A percentile compares a stretch with the other conserved stretches of the same genome.
Conservation (phyloP, 1,140 invertebrate species). For the Drosophila ogumai region DNA sequence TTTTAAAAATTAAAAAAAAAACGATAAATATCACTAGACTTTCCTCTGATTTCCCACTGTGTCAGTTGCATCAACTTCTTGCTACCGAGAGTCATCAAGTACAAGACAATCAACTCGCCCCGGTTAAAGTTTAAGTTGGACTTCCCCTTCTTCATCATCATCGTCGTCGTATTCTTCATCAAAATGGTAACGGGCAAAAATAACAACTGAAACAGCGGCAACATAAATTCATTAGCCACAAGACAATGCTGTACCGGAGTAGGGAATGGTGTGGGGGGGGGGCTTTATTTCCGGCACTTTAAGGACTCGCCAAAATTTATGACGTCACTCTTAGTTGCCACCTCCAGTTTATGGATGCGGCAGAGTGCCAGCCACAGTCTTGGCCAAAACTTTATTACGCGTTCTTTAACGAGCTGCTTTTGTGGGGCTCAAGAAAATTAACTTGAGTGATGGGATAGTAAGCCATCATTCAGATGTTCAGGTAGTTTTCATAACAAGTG, state of each 20-base stretch:
- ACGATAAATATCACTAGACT: no score
- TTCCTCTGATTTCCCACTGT: background rate
- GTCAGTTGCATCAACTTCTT: constrained; percentile 6
- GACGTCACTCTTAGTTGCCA: constrained; percentile 71
- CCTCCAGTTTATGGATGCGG: constrained; percentile 33
- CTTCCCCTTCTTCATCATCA: constrained; percentile 7
- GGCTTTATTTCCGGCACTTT: constrained; percentile 28
- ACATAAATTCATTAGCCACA: constrained; percentile 77
- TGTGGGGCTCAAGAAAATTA: constrained; percentile 7
- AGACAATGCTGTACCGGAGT: constrained; percentile 47
- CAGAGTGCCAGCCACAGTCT: constrained; percentile 20
- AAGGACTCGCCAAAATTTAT: constrained; percentile 75
- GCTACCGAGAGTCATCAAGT: constrained; percentile 13
- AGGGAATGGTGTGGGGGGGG: background rate
- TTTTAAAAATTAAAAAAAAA: background rate
- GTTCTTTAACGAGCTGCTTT: constrained; percentile 30
- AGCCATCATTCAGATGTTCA: background rate
- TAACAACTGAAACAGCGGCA: constrained; percentile 29
- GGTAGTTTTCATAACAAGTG: background rate
- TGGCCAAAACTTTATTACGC: constrained; percentile 28
- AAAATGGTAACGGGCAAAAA: constrained; percentile 36
- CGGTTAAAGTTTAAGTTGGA: constrained; percentile 46
- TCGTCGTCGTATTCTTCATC: constrained; percentile 20
- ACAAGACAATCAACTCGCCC: constrained; percentile 43
- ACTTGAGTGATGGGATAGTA: constrained; percentile 16